A percentile compares a stretch with the other conserved stretches of the same genome.
Evolutionary conservation across 2,113 vertebrate genomes (phyloP).

Genomic region (Lophotis ruficrista): DNA sequence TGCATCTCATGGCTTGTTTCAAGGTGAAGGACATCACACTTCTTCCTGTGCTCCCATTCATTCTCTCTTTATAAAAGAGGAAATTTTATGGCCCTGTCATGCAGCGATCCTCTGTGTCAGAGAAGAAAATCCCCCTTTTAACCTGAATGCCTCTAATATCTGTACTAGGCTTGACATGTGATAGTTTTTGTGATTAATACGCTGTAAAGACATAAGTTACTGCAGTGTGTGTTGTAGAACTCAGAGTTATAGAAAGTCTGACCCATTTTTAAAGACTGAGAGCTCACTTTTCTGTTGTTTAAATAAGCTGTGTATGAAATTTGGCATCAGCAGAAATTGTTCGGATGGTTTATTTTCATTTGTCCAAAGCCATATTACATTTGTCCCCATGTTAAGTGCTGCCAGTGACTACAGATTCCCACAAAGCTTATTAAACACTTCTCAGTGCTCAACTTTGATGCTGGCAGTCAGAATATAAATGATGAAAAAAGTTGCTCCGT

Average conservation of each 20-base stretch:
- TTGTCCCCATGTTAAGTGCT: slow-evolving; percentile 1
- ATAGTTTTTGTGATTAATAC: slow-evolving; percentile 24
- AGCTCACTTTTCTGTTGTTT: neutral
- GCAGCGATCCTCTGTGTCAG: neutral
- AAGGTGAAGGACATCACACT: neutral
- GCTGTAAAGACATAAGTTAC: neutral
- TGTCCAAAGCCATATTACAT: neutral
- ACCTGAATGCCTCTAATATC: neutral
- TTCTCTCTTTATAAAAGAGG: neutral
- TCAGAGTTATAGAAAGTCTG: neutral
- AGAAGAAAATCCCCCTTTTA: slow-evolving; percentile 44
- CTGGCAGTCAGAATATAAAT: neutral
- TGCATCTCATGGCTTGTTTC: neutral
- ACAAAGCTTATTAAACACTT: neutral
- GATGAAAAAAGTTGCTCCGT: neutral
- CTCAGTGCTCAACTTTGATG: neutral
- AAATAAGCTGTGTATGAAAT: neutral
- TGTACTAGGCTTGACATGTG: neutral
- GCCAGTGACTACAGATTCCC: neutral
- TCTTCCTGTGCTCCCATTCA: neutral
- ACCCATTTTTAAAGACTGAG: neutral
- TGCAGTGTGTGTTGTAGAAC: neutral
- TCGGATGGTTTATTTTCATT: slow-evolving; percentile 33
- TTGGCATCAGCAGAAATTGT: slow-evolving; percentile 11
- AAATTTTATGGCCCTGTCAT: neutral